Evolutionary conservation across 1,140 invertebrate species (phyloP).

Genomic region (Monomorium pharaonis): DNA sequence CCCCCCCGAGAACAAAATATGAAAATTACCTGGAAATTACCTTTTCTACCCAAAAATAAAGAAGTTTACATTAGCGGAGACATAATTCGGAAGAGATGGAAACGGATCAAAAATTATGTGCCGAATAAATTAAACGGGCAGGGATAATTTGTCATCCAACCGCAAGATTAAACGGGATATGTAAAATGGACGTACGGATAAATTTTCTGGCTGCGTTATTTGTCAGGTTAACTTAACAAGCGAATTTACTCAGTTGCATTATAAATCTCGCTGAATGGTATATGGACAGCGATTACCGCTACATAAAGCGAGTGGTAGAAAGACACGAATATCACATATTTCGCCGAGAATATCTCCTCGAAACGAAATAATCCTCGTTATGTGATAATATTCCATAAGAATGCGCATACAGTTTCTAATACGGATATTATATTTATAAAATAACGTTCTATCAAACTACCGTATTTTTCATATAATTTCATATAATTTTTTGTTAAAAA

Average conservation of each 20-base stretch:
- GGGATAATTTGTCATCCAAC: constrained; percentile 8
- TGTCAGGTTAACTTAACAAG: constrained; percentile 5
- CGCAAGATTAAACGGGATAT: background rate
- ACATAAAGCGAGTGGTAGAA: constrained; percentile 4
- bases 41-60: background rate
- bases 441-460: background rate
- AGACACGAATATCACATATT: background rate
- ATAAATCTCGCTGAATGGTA: constrained; percentile 35
- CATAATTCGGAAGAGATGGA: background rate
- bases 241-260: constrained; percentile 28
- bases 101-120: background rate
- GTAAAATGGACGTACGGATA: constrained; percentile 8
- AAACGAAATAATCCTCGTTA: background rate
- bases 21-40: background rate
- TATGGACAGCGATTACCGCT: constrained; percentile 1
- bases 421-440: background rate
- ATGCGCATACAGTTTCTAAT: background rate
- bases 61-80: background rate
- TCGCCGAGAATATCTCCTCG: background rate
- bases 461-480: too few species aligned
- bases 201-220: constrained; percentile 16
- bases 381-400: background rate
- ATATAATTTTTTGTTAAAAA: background rate
- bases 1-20: background rate
- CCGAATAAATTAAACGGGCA: constrained; percentile 12